These are phyloP conservation scores for Atractosteus spatula DNA, from an alignment of 2,113 vertebrate genomes.

Conservation along the genomic window DNA sequence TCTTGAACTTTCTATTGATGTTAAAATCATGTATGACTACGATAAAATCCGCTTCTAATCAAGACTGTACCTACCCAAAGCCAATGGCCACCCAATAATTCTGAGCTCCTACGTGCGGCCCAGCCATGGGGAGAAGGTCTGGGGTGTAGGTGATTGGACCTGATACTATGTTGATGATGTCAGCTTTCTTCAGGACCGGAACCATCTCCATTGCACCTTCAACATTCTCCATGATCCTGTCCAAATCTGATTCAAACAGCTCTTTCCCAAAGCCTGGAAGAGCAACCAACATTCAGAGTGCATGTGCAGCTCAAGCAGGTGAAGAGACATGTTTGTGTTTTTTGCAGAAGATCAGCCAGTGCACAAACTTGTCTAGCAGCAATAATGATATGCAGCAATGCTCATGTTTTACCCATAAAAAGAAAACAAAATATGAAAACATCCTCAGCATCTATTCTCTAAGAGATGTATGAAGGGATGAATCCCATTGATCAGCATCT, in stretches of 20 bases:
- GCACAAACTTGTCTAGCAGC: too few relatives aligned
- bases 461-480: too few relatives aligned
- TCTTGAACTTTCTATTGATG: too few relatives aligned
- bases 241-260: conserved; percentile 93
- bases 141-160: conserved; percentile 97
- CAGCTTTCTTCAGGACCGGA: conserved; percentile 83
- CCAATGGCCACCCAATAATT: conserved; percentile 96
- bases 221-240: conserved; percentile 89
- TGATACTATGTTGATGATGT: conserved; percentile 87
- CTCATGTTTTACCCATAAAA: too few relatives aligned
- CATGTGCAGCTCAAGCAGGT: background rate
- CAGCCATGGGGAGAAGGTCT: conserved; percentile 93
- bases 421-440: too few relatives aligned
- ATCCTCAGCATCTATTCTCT: too few relatives aligned
- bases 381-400: too few relatives aligned
- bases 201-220: conserved; percentile 95
- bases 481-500: too few relatives aligned
- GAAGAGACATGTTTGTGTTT: background rate
- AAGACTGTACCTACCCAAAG: conserved; percentile 78
- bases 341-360: too few relatives aligned
- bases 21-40: too few relatives aligned
- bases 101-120: conserved; percentile 82
- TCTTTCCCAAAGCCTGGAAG: conserved; percentile 91
- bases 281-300: conserved; percentile 19
- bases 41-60: background rate